Evolutionary conservation across 1,140 invertebrate genomes (phyloP), one percentile per base, ranked within the genome.

Genomic region (Cepaea nemoralis): DNA sequence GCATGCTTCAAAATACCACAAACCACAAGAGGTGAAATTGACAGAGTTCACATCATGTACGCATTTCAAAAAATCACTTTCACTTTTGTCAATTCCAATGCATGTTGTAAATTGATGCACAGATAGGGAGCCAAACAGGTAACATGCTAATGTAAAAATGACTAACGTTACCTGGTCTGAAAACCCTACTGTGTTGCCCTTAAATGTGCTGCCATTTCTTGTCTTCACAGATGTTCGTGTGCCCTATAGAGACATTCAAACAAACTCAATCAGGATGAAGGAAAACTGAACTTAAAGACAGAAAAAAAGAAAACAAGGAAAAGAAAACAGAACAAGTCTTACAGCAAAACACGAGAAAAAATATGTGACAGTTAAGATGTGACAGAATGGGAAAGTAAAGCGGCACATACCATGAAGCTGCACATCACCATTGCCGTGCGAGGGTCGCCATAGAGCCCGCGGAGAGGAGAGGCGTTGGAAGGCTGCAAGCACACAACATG

Each of bases 161-260:
- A 74, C 55, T n/a, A 67, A 67, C 1, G 19, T 1, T 69, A 79
- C 77, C 63, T 45, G 67, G 12, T 79, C 63, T 45, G 77, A 79
- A 31, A 79, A 79, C 37, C 35, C 77, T 40, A 63, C 45, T 14
- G 77, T 69, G 42, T 69, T 59, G 35, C 77, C 77, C 66, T 67
- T 79, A 24, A 69, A 79, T n/a, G 59, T 79, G 27, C 40, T 79
- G 24, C 77, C 77, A 79, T 69, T 79, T 55, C 35, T 45, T 79
- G 77, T 79, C 24, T 79, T 79, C n/a, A 79, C 77, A 6, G 77
- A 67, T 6, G 77, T 48, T 27, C 33, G 59, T 42, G 77, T 69
- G 19, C 77, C 77, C 77, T 79, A 42, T 16, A 5, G 35, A 69
- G 42, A 45, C 6, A 45, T 45, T 45, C 8, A 45, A 45, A 10